Base-by-base conservation (phyloP, 2,888 invertebrate species). In the Euspilapteryx auroguttella region DNA sequence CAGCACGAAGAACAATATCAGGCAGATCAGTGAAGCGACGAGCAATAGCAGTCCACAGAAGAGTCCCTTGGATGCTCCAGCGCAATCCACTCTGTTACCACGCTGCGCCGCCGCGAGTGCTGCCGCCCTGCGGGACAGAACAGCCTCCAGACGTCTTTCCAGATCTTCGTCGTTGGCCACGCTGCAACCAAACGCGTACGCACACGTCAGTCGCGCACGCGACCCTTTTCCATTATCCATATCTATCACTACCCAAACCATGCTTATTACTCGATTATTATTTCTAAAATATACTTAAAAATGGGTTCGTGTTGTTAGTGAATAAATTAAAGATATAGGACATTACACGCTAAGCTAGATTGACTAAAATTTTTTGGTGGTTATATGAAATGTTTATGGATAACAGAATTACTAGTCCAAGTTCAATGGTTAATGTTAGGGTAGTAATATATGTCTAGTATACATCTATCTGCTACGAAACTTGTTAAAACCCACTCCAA, bases 1-100 rank as follows among this genome's bases (percentile, higher is more conserved):
- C 48, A 96, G 81, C 39, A 96, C 94, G 78, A 95, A 95, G 86
- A 95, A 96, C 39, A 95, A 82, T 48, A 96, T 94, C 58, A 96
- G 79, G 66, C 93, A 93, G 63, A 94, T 94, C 43, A 94, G 79
- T 12, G 94, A 91, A 31, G 89, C 91, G 40, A 94, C 94, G 45
- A 94, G 79, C 37, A 94, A 82, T 34, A 94, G 80, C 28, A 94
- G 80, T 45, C 94, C 94, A 63, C 92, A 89, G 82, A 94, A 94
- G 29, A 94, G 82, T 40, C 94, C 93, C 58, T 92, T 92, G 50
- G 93, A 94, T 14, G 96, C 94, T 14, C 95, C 94, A 21, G 94
- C 89, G 57, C 96, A 96, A 73, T 96, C 95, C 32, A 95, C 90
- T 28, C 91, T 83, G 39, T 89, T 89, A 40, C 87, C 86, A 34